Evolutionary conservation across 2,797 vertebrate genomes (phyloP).

Genomic region (Sciurus carolinensis): DNA sequence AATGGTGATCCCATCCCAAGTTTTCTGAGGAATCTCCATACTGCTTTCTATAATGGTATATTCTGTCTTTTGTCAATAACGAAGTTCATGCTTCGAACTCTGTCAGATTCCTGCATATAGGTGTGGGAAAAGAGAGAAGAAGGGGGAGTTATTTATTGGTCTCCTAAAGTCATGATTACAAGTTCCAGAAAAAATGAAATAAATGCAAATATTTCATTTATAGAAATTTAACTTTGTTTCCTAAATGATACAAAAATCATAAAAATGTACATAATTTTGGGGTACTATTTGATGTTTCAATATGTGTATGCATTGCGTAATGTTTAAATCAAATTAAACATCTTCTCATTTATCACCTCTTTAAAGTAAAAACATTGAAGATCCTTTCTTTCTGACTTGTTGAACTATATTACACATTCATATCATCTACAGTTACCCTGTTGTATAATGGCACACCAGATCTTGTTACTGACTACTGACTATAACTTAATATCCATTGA

Average conservation of each 20-base stretch:
- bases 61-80: not conserved
- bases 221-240: not conserved
- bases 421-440: no score
- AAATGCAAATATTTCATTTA: not conserved
- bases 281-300: not conserved
- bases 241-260: not conserved
- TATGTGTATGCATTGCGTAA: not conserved
- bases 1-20: no score
- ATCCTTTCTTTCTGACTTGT: not conserved
- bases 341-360: not conserved
- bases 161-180: not conserved
- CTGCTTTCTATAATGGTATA: no score
- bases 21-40: no score
- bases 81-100: not conserved
- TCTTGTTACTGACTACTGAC: not conserved
- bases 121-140: not conserved
- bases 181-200: constrained; percentile 8
- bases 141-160: not conserved
- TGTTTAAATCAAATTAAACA: not conserved
- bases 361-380: not conserved
- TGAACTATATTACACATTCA: not conserved
- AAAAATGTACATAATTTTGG: not conserved
- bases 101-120: not conserved
- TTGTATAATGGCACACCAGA: not conserved
- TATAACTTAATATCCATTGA: not conserved